Conservation (phyloP, 2,888 invertebrate species). For the Syritta pipiens region DNA sequence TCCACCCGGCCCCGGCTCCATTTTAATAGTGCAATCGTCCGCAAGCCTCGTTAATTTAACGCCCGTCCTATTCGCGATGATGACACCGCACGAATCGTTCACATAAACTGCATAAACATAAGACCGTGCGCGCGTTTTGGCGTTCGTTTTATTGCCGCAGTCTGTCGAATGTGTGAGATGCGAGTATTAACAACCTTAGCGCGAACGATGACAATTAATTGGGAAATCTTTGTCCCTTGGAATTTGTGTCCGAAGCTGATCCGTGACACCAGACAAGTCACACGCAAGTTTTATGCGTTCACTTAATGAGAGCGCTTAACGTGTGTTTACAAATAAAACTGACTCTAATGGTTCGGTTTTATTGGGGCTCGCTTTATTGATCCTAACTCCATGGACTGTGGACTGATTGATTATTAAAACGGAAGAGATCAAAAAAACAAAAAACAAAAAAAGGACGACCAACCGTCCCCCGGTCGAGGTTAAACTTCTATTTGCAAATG, state of each 20-base stretch:
- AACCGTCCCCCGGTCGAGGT: conserved; percentile 39
- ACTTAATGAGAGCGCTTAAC: conserved; percentile 61
- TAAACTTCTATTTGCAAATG: conserved; percentile 63
- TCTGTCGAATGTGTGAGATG: conserved; percentile 22
- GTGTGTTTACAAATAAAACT: conserved; percentile 69
- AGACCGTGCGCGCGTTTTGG: conserved; percentile 11
- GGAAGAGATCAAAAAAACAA: neutral
- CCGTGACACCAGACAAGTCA: conserved; percentile 45
- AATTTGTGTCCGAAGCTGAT: conserved; percentile 38
- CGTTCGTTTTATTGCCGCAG: conserved; percentile 34
- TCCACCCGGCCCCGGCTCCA: neutral
- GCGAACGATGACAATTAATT: conserved; percentile 46
- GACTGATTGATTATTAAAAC: conserved; percentile 64
- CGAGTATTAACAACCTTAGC: conserved; percentile 42
- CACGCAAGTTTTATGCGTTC: conserved; percentile 35
- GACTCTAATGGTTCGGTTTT: conserved; percentile 56
- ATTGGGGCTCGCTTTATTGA: conserved; percentile 54
- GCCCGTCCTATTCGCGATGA: conserved; percentile 35
- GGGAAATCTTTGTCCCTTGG: conserved; percentile 57
- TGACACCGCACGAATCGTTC: conserved; percentile 46
- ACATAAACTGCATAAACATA: conserved; percentile 51
- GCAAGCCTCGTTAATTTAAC: conserved; percentile 45
- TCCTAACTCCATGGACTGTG: conserved; percentile 48
- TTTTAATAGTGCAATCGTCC: conserved; percentile 19
- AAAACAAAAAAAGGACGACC: neutral